These are phyloP conservation scores for Halcyon malimbica DNA, from an alignment of 2,113 vertebrate species.

Conservation along the genomic window DNA sequence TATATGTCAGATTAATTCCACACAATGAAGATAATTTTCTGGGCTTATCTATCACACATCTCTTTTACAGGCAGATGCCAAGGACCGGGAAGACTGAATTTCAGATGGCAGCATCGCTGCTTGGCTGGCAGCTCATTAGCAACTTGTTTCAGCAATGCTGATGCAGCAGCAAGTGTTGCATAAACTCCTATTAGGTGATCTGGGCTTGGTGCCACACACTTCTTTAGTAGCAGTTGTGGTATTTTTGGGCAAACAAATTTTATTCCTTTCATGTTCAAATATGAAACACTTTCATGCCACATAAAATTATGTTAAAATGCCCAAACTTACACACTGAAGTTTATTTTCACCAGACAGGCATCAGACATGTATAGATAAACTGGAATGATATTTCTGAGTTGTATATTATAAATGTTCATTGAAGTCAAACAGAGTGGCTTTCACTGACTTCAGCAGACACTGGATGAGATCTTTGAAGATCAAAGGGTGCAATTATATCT, in stretches of 20 bases:
- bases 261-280: conserved; percentile 56
- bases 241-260: conserved; percentile 29
- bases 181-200: conserved; percentile 45
- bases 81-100: neutral
- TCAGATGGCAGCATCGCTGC: neutral
- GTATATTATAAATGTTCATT: conserved; percentile 36
- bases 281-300: conserved; percentile 60
- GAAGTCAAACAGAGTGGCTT: conserved; percentile 53
- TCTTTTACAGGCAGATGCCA: neutral
- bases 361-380: conserved; percentile 26
- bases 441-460: conserved; percentile 55
- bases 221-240: conserved; percentile 19
- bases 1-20: neutral
- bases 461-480: conserved; percentile 67
- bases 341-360: conserved; percentile 32
- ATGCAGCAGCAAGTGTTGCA: neutral
- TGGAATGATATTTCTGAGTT: conserved; percentile 42
- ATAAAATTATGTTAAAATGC: conserved; percentile 42
- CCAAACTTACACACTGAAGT: conserved; percentile 23
- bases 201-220: conserved; percentile 22
- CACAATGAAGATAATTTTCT: neutral
- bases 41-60: neutral
- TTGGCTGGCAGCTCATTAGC: conserved; percentile 43
- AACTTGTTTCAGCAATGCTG: neutral
- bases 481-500: conserved; percentile 58